Evolutionary conservation across 2,888 invertebrate species (phyloP), one percentile per base, ranked within the genome.

Genomic region (Agrotis puta): DNA sequence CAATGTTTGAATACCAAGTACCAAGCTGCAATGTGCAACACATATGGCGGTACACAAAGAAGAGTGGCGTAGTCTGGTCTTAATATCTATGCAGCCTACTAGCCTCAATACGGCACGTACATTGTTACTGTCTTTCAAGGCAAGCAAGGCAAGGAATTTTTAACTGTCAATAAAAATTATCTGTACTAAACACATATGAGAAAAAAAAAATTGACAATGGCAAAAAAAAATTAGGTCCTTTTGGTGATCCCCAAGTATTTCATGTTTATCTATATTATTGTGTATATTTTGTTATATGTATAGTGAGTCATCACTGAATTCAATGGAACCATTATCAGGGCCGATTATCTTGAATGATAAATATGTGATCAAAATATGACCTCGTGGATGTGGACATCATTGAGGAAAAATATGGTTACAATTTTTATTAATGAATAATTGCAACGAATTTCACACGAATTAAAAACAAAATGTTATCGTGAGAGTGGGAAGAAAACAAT

Each of bases 261-360:
- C 24, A n/a, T 20, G 43, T 56, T 67, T 70, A 82, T 82, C 63
- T 65, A 2, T 45, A 43, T 72, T 70, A 51, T 75, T 68, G 59
- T 77, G 50, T 39, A 66, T 61, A 33, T 39, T 9, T 54, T 62
- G 11, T 47, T 56, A 70, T 24, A 48, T 61, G 56, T 63, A 24
- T 51, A 57, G 68, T 73, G 62, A 79, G 24, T 79, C 79, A 79
- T 48, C 53, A n/a, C 54, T 73, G 62, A 73, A 68, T 76, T 71
- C 58, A 66, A 71, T 59, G 59, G 62, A 79, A 64, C 48, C 22
- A 61, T 39, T 81, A 83, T 83, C 74, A 61, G 65, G 33, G 13
- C 48, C 33, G 79, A 72, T 77, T 73, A 79, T 69, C 67, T 62
- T 54, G 53, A 63, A 72, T 71, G 73, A 81, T 84, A 72, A 77